A percentile compares a stretch with the other conserved stretches of the same genome.
Evolutionary conservation across 2,113 vertebrate species (phyloP).

Genomic region (Gymnogyps californianus): DNA sequence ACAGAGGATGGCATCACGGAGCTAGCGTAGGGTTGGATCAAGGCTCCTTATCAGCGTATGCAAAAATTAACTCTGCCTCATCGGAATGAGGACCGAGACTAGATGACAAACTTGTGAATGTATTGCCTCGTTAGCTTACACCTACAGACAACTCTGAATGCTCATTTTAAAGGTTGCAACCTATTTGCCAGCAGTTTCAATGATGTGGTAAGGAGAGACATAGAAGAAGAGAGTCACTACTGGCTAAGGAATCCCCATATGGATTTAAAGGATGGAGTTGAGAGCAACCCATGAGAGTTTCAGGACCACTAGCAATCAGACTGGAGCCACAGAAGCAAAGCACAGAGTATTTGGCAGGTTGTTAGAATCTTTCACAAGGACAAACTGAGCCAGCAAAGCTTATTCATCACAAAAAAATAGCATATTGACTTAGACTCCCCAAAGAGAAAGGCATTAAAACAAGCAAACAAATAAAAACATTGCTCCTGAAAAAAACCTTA

Average conservation of each 20-base stretch:
- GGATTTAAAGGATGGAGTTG: background rate
- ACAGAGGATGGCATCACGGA: background rate
- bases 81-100: background rate
- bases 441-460: slow-evolving; percentile 7
- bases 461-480: slow-evolving; percentile 8
- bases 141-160: background rate
- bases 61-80: background rate
- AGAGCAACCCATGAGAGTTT: background rate
- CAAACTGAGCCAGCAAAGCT: background rate
- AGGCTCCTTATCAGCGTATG: background rate
- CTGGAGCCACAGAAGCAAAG: background rate
- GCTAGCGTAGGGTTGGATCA: background rate
- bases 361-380: background rate
- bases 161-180: background rate
- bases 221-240: background rate
- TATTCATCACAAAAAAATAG: background rate
- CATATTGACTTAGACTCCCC: background rate
- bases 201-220: background rate
- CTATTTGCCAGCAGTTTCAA: background rate
- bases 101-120: background rate
- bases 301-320: background rate
- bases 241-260: background rate
- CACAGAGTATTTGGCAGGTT: background rate
- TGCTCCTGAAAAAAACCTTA: background rate
- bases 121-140: background rate